Base-by-base conservation (phyloP, 2,113 vertebrate genomes). In the Charina bottae region DNA sequence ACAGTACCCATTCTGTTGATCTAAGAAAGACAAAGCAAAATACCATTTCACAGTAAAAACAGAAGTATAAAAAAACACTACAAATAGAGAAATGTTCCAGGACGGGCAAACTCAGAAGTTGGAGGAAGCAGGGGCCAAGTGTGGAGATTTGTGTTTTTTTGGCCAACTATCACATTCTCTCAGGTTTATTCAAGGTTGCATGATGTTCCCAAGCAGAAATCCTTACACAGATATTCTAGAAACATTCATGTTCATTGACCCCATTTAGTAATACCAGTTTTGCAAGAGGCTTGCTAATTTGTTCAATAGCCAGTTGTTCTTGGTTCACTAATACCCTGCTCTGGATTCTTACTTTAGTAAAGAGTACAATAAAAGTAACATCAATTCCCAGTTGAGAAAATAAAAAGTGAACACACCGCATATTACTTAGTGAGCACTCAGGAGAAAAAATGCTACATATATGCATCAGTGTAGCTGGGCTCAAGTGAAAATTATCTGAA, bases 1-100 rank as follows among this genome's bases (percentile, higher is more conserved):
- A 98, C 96, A 58, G 95, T 37, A 10, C 98, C 98, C 4, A 62
- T 94, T 92, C 87, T 97, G 86, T 97, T 98, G 86, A 98, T 93
- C 99, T 99, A 94, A 93, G 95, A 96, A 87, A 53, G 58, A 92
- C 46, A 23, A 92, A 89, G 46, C 2, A 19, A 92, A 89, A 55
- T 53, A 54, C 12, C 9, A n/a, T 54, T 85, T 89, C 53, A 46
- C 33, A 28, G 28, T 53, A 84, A 28, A 55, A 55, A 17, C 17
- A 55, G 55, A 46, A 85, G 42, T 21, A 49, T 9, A 33, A 23
- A 33, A 85, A 17, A 54, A n/a, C 1, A 13, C 11, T 28, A 26
- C 49, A 85, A 85, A 85, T 4, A 54, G 2, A 85, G 15, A 28
- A 12, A 15, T 17, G 5, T 85, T 54, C 26, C 13, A 54, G 84